Conservation (phyloP, 2,797 vertebrate species). For the Microctenopoma stevenorrisi region DNA sequence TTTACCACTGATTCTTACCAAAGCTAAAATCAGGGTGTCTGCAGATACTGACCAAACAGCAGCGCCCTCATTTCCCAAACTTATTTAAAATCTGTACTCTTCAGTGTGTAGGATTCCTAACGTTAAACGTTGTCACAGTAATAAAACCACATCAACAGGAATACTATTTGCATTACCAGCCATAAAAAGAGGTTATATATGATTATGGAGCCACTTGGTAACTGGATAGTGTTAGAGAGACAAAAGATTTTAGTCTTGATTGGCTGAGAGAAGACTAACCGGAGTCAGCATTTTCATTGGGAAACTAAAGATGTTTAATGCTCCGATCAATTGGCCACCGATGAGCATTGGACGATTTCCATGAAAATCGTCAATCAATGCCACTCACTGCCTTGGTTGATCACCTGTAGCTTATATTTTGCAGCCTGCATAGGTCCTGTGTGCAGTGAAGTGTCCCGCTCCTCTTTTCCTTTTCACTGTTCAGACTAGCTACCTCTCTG, state of each 20-base stretch:
- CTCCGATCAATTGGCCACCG: neutral
- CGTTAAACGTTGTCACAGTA: too few relatives aligned
- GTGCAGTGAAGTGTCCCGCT: too few relatives aligned
- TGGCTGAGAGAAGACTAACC: neutral
- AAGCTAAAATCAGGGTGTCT: neutral
- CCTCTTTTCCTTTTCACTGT: too few relatives aligned
- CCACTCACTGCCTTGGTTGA: too few relatives aligned
- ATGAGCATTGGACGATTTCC: too few relatives aligned
- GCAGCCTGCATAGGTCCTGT: too few relatives aligned
- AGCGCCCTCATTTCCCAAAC: neutral
- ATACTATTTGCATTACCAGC: neutral
- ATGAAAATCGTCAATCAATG: too few relatives aligned
- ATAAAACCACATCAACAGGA: neutral
- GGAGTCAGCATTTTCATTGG: neutral
- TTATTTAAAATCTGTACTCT: neutral
- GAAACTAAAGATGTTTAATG: neutral
- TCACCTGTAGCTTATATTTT: too few relatives aligned
- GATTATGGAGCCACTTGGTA: slow-evolving; percentile 23
- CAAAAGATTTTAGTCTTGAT: slow-evolving; percentile 30
- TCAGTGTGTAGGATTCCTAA: neutral
- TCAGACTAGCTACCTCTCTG: too few relatives aligned
- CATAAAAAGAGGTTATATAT: neutral
- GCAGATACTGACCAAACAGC: neutral
- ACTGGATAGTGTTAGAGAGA: slow-evolving; percentile 12
- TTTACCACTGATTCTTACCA: too few relatives aligned